Evolutionary conservation across 2,113 vertebrate genomes (phyloP), one percentile per base, ranked within the genome.

Genomic region (Phaethon lepturus): DNA sequence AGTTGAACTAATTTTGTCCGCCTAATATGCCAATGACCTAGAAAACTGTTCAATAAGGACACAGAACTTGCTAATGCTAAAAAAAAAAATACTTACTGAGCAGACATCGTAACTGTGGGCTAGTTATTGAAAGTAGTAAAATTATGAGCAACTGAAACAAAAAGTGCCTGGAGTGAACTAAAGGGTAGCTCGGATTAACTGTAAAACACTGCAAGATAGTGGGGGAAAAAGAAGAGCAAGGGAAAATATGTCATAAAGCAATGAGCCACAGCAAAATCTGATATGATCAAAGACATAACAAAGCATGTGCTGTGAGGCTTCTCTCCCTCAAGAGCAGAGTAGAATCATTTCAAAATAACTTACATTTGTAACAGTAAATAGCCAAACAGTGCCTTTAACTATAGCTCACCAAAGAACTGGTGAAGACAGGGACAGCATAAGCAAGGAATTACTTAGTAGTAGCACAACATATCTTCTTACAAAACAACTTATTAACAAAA

Each of bases 251-350:
- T 72, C 86, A 90, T 81, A 83, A 84, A 86, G 64, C 40, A 93
- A 71, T 78, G 69, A 86, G 56, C 63, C 77, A 84, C 92, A 96
- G 67, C 50, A 90, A 88, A 86, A 90, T 74, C 66, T 35, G 63
- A 78, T 89, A 52, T 75, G 56, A 96, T 91, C 86, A 88, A 95
- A 86, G 91, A 93, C 42, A 86, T 40, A 59, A 90, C 77, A 95
- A 97, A 97, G 17, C 17, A 60, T 11, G 7, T 55, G 23, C 60
- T 94, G 45, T 83, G 85, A 95, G 72, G 50, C 67, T 64, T 94
- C 23, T 60, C 49, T 78, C 50, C 55, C 45, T 71, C 56, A 94
- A 81, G 62, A 95, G 38, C 63, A 66, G 22, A 56, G n/a, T 31
- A 69, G 35, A 94, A 84, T 94, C 95, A 67, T 53, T 90, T 73